Conservation (phyloP, 2,888 invertebrate genomes). For the Tortrix viridana region DNA sequence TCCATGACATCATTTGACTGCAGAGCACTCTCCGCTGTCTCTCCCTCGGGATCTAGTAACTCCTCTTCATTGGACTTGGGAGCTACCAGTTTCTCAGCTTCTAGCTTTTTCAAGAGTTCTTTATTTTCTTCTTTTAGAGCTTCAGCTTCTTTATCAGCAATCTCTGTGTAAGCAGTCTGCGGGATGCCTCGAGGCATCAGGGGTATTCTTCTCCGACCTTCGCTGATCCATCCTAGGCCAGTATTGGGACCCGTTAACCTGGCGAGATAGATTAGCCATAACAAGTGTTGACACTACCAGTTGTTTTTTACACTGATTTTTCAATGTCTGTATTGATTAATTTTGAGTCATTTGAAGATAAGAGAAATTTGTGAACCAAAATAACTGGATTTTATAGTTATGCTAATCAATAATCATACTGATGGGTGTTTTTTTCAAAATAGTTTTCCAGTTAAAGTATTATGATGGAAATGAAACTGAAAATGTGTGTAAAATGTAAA, state of each 20-base stretch:
- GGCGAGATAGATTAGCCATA: conserved; percentile 38
- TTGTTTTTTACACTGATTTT: too few species aligned
- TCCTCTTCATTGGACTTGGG: conserved; percentile 69
- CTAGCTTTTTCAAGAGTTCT: conserved; percentile 67
- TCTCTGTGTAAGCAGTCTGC: conserved; percentile 92
- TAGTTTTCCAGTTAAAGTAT: too few species aligned
- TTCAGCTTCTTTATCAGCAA: conserved; percentile 91
- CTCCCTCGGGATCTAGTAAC: conserved; percentile 59
- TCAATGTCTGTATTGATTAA: too few species aligned
- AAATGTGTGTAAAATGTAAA: too few species aligned
- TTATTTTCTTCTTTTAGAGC: conserved; percentile 68
- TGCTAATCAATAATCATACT: too few species aligned
- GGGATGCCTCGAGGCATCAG: conserved; percentile 93
- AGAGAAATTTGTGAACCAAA: too few species aligned
- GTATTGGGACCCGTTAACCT: conserved; percentile 88
- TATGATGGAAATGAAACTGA: too few species aligned
- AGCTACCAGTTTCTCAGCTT: conserved; percentile 66
- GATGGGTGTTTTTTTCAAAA: too few species aligned
- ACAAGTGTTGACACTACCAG: neutral
- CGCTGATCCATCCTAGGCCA: conserved; percentile 92
- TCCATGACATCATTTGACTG: conserved; percentile 61
- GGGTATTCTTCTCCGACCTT: conserved; percentile 93
- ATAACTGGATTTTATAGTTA: too few species aligned
- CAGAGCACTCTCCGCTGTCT: conserved; percentile 60
- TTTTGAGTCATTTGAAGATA: too few species aligned